phyloP scores from a whole-genome alignment of 2,888 invertebrate species.

The Orgyia antiqua region DNA sequence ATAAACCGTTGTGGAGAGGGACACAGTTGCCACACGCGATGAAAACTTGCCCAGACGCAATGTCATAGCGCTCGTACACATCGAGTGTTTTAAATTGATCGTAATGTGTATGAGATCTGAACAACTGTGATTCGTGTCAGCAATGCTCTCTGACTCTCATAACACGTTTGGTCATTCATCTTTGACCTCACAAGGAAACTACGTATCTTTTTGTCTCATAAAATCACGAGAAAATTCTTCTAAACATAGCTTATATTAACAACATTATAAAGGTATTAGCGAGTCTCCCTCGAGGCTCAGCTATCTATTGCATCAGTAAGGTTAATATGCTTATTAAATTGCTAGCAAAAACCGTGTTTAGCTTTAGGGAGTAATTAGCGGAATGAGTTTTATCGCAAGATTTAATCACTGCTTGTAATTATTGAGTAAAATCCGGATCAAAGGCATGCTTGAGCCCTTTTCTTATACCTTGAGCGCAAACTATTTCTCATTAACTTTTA shows the following conservation, averaged over 20 bases:
- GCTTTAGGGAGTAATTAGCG: conserved; percentile 78
- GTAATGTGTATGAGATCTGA: conserved; percentile 66
- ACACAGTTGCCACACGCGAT: conserved; percentile 50
- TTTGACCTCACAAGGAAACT: conserved; percentile 58
- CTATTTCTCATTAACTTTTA: conserved; percentile 34
- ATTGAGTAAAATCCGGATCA: conserved; percentile 56
- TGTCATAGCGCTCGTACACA: conserved; percentile 52
- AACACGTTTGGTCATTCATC: conserved; percentile 71
- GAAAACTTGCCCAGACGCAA: conserved; percentile 52
- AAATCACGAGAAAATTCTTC: conserved; percentile 33
- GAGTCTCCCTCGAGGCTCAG: conserved; percentile 56
- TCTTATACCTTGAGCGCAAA: conserved; percentile 22
- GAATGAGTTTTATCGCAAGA: conserved; percentile 68
- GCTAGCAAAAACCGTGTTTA: conserved; percentile 71
- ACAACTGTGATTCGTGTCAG: conserved; percentile 65
- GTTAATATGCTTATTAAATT: conserved; percentile 76
- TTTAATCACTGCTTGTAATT: conserved; percentile 72
- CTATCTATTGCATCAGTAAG: conserved; percentile 69
- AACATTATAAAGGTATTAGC: conserved; percentile 61
- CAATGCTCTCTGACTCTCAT: conserved; percentile 60
- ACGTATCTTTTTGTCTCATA: conserved; percentile 36
- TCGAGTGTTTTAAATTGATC: conserved; percentile 68
- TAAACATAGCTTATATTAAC: conserved; percentile 39
- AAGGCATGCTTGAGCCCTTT: conserved; percentile 41
- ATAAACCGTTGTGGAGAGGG: conserved; percentile 39